Conservation (phyloP, 1,140 invertebrate species). For the Tachypleus tridentatus region DNA sequence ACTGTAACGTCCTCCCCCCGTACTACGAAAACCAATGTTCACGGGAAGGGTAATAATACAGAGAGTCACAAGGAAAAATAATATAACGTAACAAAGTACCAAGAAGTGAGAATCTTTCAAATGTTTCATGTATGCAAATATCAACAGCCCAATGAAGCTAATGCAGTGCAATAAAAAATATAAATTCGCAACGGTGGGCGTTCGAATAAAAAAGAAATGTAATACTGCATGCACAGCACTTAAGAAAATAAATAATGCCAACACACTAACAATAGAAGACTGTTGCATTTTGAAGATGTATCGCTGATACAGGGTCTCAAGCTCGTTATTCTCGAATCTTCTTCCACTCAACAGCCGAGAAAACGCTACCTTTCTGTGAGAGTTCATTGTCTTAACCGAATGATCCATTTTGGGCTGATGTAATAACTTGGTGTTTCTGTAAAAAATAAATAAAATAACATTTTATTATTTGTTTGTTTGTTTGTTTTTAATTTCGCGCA, state of each 20-base stretch:
- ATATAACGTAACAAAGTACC: slow-evolving; percentile 53
- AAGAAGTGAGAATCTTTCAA: slow-evolving; percentile 50
- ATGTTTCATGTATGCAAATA: slow-evolving; percentile 47
- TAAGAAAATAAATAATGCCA: slow-evolving; percentile 55
- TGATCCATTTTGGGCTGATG: slow-evolving; percentile 51
- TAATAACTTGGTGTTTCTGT: too few relatives aligned
- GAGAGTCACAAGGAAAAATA: slow-evolving; percentile 50
- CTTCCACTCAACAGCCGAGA: slow-evolving; percentile 55
- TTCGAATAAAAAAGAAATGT: slow-evolving; percentile 32
- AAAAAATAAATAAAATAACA: too few relatives aligned
- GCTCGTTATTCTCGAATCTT: slow-evolving; percentile 69
- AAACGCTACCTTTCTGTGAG: slow-evolving; percentile 46
- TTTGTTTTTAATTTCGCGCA: too few relatives aligned
- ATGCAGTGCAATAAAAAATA: slow-evolving; percentile 51
- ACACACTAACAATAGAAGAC: slow-evolving; percentile 56
- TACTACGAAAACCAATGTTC: slow-evolving; percentile 37
- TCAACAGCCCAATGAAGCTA: slow-evolving; percentile 48
- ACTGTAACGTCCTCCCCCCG: slow-evolving; percentile 19
- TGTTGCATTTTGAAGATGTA: slow-evolving; percentile 81
- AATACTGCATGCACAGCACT: slow-evolving; percentile 47
- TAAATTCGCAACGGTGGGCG: slow-evolving; percentile 43
- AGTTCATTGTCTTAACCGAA: slow-evolving; percentile 65
- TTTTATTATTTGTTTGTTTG: too few relatives aligned
- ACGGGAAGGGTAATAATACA: slow-evolving; percentile 47
- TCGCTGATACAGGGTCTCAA: slow-evolving; percentile 70